A percentile compares a stretch with the other conserved stretches of the same genome.
Conservation (phyloP, 2,888 invertebrate genomes). For the Altica lythri region DNA sequence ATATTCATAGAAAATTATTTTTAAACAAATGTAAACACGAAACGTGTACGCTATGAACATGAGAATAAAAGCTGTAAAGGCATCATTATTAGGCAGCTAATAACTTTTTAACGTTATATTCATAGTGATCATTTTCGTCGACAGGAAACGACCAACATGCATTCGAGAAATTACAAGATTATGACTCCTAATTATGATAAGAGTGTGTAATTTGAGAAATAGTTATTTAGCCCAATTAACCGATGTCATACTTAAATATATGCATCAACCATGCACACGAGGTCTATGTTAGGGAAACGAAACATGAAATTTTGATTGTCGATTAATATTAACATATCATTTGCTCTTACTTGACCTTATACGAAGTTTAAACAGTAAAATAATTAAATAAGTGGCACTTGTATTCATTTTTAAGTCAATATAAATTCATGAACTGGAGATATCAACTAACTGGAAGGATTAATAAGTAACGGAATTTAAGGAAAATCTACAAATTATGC, state of each 20-base stretch:
- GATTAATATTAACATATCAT: constrained; percentile 14
- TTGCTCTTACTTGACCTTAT: constrained; percentile 6
- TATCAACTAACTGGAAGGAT: too few relatives aligned
- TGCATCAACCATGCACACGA: constrained; percentile 17
- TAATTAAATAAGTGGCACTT: too few relatives aligned
- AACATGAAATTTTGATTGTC: constrained; percentile 20
- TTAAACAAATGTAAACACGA: too few relatives aligned
- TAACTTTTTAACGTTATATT: constrained; percentile 23
- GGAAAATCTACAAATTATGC: too few relatives aligned
- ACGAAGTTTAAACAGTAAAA: neutral
- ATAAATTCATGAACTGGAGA: too few relatives aligned
- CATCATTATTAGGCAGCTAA: constrained; percentile 8
- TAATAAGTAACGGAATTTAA: too few relatives aligned
- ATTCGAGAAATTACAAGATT: constrained; percentile 30
- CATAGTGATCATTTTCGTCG: constrained; percentile 20
- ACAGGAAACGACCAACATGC: constrained; percentile 28
- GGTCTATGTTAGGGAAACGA: constrained; percentile 12
- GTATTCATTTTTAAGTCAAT: too few relatives aligned
- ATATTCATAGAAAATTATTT: too few relatives aligned
- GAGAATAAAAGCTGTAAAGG: too few relatives aligned
- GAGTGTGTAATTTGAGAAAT: constrained; percentile 30
- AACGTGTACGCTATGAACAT: too few relatives aligned
- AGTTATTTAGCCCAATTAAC: constrained; percentile 19
- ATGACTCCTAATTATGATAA: constrained; percentile 27
- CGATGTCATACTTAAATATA: constrained; percentile 19